These are phyloP conservation scores for Lates calcarifer DNA, from an alignment of 2,113 vertebrate genomes.

Conservation along the genomic window DNA sequence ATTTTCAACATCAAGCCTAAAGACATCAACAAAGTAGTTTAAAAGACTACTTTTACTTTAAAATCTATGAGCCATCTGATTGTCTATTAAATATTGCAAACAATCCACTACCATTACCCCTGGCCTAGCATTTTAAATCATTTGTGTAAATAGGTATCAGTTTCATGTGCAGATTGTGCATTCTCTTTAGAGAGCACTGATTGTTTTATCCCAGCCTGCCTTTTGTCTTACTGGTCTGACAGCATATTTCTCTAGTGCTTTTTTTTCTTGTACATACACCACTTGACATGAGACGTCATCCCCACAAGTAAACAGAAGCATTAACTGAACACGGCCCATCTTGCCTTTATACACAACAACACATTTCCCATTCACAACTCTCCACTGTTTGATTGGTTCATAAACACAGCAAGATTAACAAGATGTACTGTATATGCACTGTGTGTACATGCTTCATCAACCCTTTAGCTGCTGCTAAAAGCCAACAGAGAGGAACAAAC, in stretches of 20 bases:
- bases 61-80: neutral
- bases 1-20: neutral
- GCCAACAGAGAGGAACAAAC: neutral
- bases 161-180: neutral
- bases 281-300: neutral
- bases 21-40: too few species aligned
- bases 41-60: neutral
- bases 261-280: neutral
- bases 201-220: neutral
- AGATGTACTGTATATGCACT: neutral
- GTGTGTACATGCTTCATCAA: neutral
- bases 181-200: neutral
- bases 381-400: conserved; percentile 1
- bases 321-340: conserved; percentile 31
- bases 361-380: conserved; percentile 5
- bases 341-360: conserved; percentile 1
- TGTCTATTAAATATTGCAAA: neutral
- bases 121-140: neutral
- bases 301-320: conserved; percentile 11
- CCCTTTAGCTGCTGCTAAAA: neutral
- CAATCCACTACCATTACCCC: neutral
- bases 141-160: neutral
- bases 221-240: conserved; percentile 71
- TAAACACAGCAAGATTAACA: neutral
- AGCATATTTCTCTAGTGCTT: conserved; percentile 58